Evolutionary conservation across 2,797 vertebrate species (phyloP), one percentile per base, ranked within the genome.

Genomic region (Phalloptychus januarius): DNA sequence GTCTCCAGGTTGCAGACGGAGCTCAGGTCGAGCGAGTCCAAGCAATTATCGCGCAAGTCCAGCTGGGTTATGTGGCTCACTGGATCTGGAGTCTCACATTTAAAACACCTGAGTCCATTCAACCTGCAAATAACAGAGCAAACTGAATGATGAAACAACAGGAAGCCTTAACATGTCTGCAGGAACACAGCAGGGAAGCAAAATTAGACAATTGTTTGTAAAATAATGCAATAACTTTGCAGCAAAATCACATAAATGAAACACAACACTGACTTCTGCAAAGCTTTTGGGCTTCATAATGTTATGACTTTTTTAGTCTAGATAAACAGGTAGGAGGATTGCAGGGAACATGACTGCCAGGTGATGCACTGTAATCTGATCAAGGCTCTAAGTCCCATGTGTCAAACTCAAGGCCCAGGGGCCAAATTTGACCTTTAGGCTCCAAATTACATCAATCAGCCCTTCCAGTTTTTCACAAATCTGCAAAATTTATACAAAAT

Each of bases 11-110:
- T 96, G 91, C 96, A 96, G 82, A 97, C 76, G 15, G 94, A 94
- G 93, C 96, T 96, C 87, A 98, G 95, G 90, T 99, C 97, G 80
- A 99, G 93, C 23, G 95, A 93, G 74, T 94, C 93, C 84, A 99
- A 92, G 38, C 92, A 91, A 92, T 99, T 99, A 94, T 98, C 97
- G 88, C 98, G 95, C 84, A 99, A 85, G 93, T 99, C 98, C 93
- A 99, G 82, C 78, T 96, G 96, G 23, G 95, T 96, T 83, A 99
- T 92, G 75, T 97, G 96, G 87, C 94, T 97, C 88, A 98, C 95
- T 28, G 95, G 93, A 85, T 97, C 97, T 71, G 95, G 82, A 83
- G 87, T 95, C 85, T 95, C 96, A 80, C 90, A 93, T 87, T 93
- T 93, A 80, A 97, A 87, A 69, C 89, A 93, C 76, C 92, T 94